Evolutionary conservation across 2,888 invertebrate species (phyloP), one percentile per base, ranked within the genome.

Genomic region (Drosophila lacicola): DNA sequence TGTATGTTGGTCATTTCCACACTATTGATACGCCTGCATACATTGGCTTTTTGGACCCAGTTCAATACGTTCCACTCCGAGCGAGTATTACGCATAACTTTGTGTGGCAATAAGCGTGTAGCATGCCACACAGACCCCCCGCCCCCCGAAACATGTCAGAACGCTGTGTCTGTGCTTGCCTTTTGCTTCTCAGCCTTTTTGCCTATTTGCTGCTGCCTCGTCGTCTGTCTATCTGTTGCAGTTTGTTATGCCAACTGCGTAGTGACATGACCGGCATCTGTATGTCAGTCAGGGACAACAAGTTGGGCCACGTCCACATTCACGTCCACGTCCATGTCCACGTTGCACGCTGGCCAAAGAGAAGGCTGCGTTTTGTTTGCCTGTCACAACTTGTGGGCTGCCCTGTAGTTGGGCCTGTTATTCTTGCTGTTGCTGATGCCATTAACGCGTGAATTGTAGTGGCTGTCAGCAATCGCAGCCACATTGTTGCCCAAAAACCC

Each of bases 381-480:
- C 74, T 77, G 81, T 74, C 81, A 83, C 83, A 83, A 70, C 83
- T 78, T 67, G 66, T 51, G 77, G 60, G 47, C n/a, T 39, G 60
- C 25, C 55, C 29, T 53, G 17, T 17, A 41, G 37, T 65, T 62
- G 45, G 25, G 54, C 34, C 19, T 65, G 37, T 45, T 54, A 53
- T 19, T 49, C 39, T 3, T 44, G 67, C 17, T 65, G 64, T 39
- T 54, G 53, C 50, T 60, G 64, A 58, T 75, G 64, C 56, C 75
- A 81, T 78, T 78, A 82, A 63, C 75, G 85, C 79, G 50, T 62
- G 64, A 74, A 58, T 74, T 71, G 58, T 58, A 74, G 65, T 65
- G 71, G 63, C 75, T 82, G 75, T 66, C 75, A 67, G 63, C 78
- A 73, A 66, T 50, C 55, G 55, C 55, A 57, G 68, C 64, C 68